Conservation (phyloP, 2,888 invertebrate species). For the Beris morrisii region DNA sequence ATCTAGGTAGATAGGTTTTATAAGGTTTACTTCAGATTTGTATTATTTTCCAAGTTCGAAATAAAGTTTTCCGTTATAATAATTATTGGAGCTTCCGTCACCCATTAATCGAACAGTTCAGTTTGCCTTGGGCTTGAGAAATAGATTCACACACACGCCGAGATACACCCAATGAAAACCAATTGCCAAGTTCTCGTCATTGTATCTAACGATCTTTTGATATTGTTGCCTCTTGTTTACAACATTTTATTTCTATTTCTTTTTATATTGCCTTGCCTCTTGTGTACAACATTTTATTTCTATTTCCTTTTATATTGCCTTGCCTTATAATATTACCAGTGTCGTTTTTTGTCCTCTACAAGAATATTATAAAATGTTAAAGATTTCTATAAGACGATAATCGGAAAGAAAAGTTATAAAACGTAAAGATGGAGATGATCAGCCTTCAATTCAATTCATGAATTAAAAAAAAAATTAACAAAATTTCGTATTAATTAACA, state of each 20-base stretch:
- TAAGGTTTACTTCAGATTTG: no score
- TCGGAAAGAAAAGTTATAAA: neutral
- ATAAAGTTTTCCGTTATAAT: no score
- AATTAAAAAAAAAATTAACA: constrained; percentile 19
- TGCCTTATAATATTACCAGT: neutral
- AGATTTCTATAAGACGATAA: neutral
- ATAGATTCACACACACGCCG: no score
- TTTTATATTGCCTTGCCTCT: neutral
- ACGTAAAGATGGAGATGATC: constrained; percentile 13
- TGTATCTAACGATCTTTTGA: no score
- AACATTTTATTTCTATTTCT: neutral
- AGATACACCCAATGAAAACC: no score
- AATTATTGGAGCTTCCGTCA: no score
- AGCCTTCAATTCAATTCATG: constrained; percentile 4
- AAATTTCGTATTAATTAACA: constrained; percentile 30
- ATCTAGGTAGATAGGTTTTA: no score
- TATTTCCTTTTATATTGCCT: neutral
- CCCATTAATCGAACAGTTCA: no score
- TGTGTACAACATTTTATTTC: neutral
- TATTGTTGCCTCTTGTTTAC: neutral
- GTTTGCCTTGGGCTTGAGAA: no score
- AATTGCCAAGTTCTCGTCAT: no score
- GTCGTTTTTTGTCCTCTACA: neutral
- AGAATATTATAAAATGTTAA: neutral
- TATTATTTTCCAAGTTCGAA: no score